Base-by-base conservation (phyloP, 2,888 invertebrate species). In the Encarsia formosa region DNA sequence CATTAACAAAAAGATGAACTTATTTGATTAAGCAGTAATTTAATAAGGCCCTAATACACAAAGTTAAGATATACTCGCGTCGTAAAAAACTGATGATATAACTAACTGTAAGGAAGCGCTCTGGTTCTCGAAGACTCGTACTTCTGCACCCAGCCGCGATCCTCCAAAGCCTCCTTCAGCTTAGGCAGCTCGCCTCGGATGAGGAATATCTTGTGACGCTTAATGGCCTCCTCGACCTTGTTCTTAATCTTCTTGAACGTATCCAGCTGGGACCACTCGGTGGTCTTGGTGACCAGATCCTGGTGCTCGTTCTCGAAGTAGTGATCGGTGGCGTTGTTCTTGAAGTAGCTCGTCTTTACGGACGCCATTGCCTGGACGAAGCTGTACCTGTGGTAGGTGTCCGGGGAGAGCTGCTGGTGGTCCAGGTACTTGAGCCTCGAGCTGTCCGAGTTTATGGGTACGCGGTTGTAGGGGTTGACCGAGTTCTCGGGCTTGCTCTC, bases 101-200 rank as follows among this genome's bases (percentile, higher is more conserved):
- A 56, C 60, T 61, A 63, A 70, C 70, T 67, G 49, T 71, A 72
- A 18, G 70, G 65, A 53, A 70, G 53, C 47, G 59, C 62, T 61
- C 71, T 63, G 18, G 70, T 71, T 61, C 63, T 69, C 19, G 58
- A 57, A 15, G 65, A 59, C 54, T 71, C 70, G 58, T 70, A 71
- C 59, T 72, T 71, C 51, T 70, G 68, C 3, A 71, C 52, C 71
- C 71, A 71, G 4, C 72, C 70, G 41, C 69, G 62, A 29, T 65
- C 58, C 55, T 68, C 63, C 31, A 71, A 59, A 41, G 66, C 64
- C 52, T 63, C 63, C 47, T 65, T 65, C 50, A 73, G 60, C 56
- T 64, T 68, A 18, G 71, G 70, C 45, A 73, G 52, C 29, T 72
- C 69, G 35, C 71, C 70, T 11, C 70, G 67, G 39, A 71, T 65